Evolutionary conservation across 2,888 invertebrate species (phyloP), one percentile per base, ranked within the genome.

Genomic region (Anoplius nigerrimus): DNA sequence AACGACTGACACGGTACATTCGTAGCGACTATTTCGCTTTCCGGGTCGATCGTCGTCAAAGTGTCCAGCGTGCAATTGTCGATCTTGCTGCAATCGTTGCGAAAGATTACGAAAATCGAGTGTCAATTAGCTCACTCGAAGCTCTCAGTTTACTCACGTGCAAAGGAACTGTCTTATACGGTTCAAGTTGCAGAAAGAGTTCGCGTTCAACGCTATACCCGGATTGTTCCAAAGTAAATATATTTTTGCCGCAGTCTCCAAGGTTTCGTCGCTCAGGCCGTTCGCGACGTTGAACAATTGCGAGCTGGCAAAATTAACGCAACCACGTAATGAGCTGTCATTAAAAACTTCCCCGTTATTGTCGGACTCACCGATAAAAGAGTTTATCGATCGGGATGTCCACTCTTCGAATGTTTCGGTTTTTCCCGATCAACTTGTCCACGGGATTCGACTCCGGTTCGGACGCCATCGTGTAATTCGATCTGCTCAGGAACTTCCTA

Each of bases 1-100:
- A 87, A 87, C n/a, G 82, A 80, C 45, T 87, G 86, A 61, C 87
- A 87, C 2, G 85, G 78, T 2, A 84, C 77, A 34, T 72, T 77
- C 0, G 84, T 74, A 0, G 84, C 82, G 68, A 82, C 84, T 43
- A 87, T 59, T 62, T 83, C 79, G 45, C 76, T 82, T 5, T 75
- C 69, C 0, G 69, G 59, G 11, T 81, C 80, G 3, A 85, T 75
- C 8, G 77, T 70, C 0, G 79, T 75, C n/a, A 62, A 71, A 18
- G 65, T 79, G n/a, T 78, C 69, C 0, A 69, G 48, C 34, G 34
- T 34, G 48, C n/a, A 6, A n/a, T 63, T 66, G 3, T 13, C 45
- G 22, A 59, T 18, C 43, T 22, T 42, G 2, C 42, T 48, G n/a
- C 22, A 46, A 45, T 43, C 15, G 45, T 57, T 34, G 11, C 34